These are phyloP conservation scores for Orchesella cincta DNA, from an alignment of 1,140 invertebrate genomes.

Conservation along the genomic window DNA sequence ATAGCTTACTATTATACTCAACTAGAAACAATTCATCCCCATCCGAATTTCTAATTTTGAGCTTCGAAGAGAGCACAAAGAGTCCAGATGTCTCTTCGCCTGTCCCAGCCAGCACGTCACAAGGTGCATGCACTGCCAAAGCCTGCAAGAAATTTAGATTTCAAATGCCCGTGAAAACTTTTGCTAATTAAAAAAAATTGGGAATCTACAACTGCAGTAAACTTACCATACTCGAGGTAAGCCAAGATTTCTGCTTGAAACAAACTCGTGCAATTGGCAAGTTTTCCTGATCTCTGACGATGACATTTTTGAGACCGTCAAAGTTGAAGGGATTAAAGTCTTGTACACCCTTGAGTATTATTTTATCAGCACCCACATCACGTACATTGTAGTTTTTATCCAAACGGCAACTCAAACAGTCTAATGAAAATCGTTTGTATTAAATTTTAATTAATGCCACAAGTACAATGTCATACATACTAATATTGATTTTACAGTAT, in stretches of 20 bases:
- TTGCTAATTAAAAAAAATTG: background rate
- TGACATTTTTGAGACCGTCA: constrained; percentile 38
- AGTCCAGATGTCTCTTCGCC: constrained; percentile 33
- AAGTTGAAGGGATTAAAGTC: constrained; percentile 28
- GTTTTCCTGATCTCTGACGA: constrained; percentile 21
- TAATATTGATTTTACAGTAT: background rate
- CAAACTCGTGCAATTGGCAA: constrained; percentile 37
- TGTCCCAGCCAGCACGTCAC: constrained; percentile 34
- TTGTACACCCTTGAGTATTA: constrained; percentile 36
- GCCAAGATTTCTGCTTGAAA: constrained; percentile 41
- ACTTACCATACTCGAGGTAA: constrained; percentile 31
- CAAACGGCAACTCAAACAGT: constrained; percentile 2
- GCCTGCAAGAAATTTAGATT: constrained; percentile 11
- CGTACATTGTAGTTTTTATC: constrained; percentile 31
- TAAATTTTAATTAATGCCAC: background rate
- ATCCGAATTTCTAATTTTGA: constrained; percentile 39
- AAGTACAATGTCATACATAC: background rate
- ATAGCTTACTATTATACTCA: constrained; percentile 13
- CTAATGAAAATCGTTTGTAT: background rate
- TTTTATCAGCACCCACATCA: background rate
- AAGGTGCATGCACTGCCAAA: constrained; percentile 38
- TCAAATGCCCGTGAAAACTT: background rate
- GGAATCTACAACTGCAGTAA: background rate
- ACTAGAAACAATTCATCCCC: constrained; percentile 35
- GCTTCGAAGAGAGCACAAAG: constrained; percentile 26